Conservation (phyloP, 2,797 vertebrate genomes). For the Astyanax mexicanus region DNA sequence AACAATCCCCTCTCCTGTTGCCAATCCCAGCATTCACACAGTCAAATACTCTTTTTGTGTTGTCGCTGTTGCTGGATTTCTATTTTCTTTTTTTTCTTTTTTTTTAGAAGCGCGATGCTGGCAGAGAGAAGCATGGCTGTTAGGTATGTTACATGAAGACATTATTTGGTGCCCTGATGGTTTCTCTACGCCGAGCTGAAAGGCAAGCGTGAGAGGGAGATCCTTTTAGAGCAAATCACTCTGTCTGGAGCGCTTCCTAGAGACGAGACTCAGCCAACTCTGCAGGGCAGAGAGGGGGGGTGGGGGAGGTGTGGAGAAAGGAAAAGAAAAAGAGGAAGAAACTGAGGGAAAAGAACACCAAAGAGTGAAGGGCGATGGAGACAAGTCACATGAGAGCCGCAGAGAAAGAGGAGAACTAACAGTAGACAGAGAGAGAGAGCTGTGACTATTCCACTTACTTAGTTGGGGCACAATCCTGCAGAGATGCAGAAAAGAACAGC, state of each 20-base stretch:
- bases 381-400: not conserved
- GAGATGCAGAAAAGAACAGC: not conserved
- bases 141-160: constrained; percentile 38
- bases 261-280: constrained; percentile 27
- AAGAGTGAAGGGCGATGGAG: not conserved
- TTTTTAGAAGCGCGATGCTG: constrained; percentile 18
- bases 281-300: constrained; percentile 9
- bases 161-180: constrained; percentile 34
- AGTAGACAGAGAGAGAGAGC: not conserved
- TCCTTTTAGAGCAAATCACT: constrained; percentile 54
- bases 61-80: constrained; percentile 8
- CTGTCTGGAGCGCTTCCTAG: constrained; percentile 48
- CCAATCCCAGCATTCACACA: constrained; percentile 10
- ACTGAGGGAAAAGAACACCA: not conserved
- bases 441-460: not conserved
- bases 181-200: constrained; percentile 36
- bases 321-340: not conserved
- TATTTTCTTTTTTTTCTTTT: no score
- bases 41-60: not conserved
- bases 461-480: not conserved
- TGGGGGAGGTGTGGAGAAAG: constrained; percentile 20
- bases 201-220: constrained; percentile 40
- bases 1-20: constrained; percentile 14
- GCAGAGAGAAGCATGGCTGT: constrained; percentile 18
- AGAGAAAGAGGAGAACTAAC: not conserved